Percentiles rank a stretch among this genome's conserved stretches.
Conservation (phyloP, 2,797 vertebrate species). For the Aselliscus stoliczkanus region DNA sequence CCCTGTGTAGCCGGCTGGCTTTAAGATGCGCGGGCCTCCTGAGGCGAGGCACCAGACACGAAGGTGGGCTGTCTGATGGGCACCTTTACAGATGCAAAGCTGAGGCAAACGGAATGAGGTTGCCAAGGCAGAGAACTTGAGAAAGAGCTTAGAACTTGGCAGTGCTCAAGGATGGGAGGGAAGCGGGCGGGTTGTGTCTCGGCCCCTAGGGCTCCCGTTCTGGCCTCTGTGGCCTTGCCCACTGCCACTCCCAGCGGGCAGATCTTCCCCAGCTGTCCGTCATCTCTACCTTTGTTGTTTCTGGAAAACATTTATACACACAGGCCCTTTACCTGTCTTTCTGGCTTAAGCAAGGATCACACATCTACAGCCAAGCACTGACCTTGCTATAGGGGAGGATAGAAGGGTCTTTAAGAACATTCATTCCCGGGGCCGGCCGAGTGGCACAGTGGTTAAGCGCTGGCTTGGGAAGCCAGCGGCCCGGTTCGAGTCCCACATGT, state of each 20-base stretch:
- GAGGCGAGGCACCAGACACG: too few relatives aligned
- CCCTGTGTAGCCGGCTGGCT: too few relatives aligned
- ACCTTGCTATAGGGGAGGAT: not conserved
- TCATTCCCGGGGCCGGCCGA: too few relatives aligned
- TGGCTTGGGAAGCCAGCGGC: too few relatives aligned
- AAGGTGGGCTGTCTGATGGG: not conserved
- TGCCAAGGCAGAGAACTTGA: not conserved
- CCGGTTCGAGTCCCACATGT: too few relatives aligned
- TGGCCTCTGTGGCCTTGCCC: not conserved
- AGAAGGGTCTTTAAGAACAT: not conserved
- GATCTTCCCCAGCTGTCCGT: not conserved
- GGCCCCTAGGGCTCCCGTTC: not conserved
- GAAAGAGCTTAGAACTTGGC: not conserved
- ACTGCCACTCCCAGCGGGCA: fast-evolving
- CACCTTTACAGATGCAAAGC: not conserved
- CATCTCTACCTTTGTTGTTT: not conserved
- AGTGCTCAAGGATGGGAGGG: not conserved
- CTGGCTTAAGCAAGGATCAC: not conserved
- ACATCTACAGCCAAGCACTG: not conserved
- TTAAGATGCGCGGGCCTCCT: too few relatives aligned
- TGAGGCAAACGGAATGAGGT: not conserved
- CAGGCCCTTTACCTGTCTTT: not conserved
- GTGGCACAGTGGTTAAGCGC: too few relatives aligned
- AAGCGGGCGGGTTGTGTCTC: not conserved
- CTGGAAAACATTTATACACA: not conserved